phyloP scores from a whole-genome alignment of 2,888 invertebrate species.

The Apamea anceps region DNA sequence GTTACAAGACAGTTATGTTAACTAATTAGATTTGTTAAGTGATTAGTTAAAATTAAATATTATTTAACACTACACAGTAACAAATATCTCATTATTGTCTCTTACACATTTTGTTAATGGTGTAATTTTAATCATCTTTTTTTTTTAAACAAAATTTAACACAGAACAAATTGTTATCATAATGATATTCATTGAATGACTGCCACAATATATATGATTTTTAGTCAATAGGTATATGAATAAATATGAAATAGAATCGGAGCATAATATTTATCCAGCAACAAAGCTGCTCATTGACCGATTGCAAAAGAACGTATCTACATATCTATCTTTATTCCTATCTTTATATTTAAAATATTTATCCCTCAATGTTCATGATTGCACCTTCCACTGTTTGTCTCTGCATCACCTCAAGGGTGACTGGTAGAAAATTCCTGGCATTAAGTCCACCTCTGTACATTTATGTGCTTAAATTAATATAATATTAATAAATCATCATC shows the following conservation, averaged over 20 bases:
- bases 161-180: neutral
- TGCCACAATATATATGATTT: neutral
- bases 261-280: neutral
- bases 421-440: too few species aligned
- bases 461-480: too few species aligned
- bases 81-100: constrained; percentile 9
- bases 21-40: constrained; percentile 20
- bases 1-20: constrained; percentile 24
- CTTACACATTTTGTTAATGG: neutral
- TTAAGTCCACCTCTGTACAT: too few species aligned
- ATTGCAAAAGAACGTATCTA: too few species aligned
- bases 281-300: too few species aligned
- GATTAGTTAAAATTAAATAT: constrained; percentile 20
- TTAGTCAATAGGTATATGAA: neutral
- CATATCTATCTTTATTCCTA: too few species aligned
- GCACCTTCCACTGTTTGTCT: too few species aligned
- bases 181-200: neutral
- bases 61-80: neutral
- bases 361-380: too few species aligned
- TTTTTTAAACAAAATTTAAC: neutral
- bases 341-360: too few species aligned
- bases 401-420: too few species aligned
- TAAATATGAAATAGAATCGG: neutral
- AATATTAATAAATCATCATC: too few species aligned
- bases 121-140: neutral